Evolutionary conservation across 2,797 vertebrate genomes (phyloP), one percentile per base, ranked within the genome.

Genomic region (Anguilla obscura): DNA sequence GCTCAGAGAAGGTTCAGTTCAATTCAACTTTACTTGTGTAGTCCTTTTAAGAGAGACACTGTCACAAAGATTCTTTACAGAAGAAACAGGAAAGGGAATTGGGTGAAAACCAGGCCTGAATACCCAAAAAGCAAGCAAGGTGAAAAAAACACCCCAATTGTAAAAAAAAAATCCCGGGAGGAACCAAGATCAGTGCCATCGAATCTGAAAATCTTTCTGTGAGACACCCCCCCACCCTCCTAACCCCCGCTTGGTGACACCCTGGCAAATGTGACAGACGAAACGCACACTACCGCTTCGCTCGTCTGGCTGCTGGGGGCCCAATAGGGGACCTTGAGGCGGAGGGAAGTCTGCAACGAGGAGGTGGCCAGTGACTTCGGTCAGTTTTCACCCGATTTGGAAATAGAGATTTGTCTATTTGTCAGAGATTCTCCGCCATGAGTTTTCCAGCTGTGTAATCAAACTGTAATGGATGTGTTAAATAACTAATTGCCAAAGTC

Each of bases 391-490:
- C 21, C 1, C 6, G 40, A 21, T 50, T 82, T 50, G 45, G 74
- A 82, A 82, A 50, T 50, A n/a, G n/a, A 40, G n/a, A 50, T 14
- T 2, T 0, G 45, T 0, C 24, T 3, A 9, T 82, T 48, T 82
- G 33, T 40, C 66, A 76, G 36, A 30, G 27, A 12, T 48, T 82
- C 45, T 24, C 33, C 3, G 8, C 79, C 18, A 82, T 7, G 33
- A 50, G 18, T 82, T 82, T 82, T 82, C 24, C 40, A 50, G 79
- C 79, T 50, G 79, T n/a, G 79, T n/a, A 50, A 50, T 82, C 45
- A 50, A 48, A 82, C 24, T 48, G 40, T 82, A 48, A 24, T 5
- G 1, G 21, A 79, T 76, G 40, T 16, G 4, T 66, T 27, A 21
- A 82, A 24, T 24, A 50, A 82, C 18, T 50, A 21, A n/a, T 3